Evolutionary conservation across 2,797 vertebrate species (phyloP).

Genomic region (Sebastes melanostomus): DNA sequence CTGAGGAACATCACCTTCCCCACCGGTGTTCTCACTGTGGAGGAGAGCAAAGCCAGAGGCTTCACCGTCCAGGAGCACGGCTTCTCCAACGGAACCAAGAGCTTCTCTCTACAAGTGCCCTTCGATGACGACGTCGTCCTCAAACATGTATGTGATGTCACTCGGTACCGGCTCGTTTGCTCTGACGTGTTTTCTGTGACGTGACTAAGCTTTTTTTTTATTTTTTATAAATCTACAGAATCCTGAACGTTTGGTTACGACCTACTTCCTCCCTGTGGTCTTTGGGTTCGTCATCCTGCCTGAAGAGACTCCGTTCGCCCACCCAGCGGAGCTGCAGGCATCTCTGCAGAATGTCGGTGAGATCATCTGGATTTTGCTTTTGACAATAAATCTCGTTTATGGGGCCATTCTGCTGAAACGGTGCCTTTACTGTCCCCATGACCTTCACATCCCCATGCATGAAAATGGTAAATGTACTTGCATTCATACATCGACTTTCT

Average conservation of each 20-base stretch:
- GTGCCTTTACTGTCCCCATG: no score
- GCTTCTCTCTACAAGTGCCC: constrained; percentile 70
- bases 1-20: constrained; percentile 79
- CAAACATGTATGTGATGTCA: constrained; percentile 62
- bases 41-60: constrained; percentile 67
- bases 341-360: constrained; percentile 75
- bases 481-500: no score
- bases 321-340: constrained; percentile 38
- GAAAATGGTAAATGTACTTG: no score
- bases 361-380: not conserved
- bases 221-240: constrained; percentile 48
- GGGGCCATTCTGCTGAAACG: no score
- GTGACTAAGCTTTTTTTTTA: not conserved
- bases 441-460: no score
- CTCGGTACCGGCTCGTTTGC: not conserved
- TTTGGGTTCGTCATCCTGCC: constrained; percentile 78
- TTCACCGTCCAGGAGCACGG: constrained; percentile 68
- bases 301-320: constrained; percentile 68
- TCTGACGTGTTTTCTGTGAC: not conserved
- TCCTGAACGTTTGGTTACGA: constrained; percentile 45
- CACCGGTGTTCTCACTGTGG: constrained; percentile 64
- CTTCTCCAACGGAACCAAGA: constrained; percentile 64
- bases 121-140: constrained; percentile 72
- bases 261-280: constrained; percentile 67
- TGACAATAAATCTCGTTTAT: not conserved